Conservation (phyloP, 1,140 invertebrate species). For the Anadara kagoshimensis region DNA sequence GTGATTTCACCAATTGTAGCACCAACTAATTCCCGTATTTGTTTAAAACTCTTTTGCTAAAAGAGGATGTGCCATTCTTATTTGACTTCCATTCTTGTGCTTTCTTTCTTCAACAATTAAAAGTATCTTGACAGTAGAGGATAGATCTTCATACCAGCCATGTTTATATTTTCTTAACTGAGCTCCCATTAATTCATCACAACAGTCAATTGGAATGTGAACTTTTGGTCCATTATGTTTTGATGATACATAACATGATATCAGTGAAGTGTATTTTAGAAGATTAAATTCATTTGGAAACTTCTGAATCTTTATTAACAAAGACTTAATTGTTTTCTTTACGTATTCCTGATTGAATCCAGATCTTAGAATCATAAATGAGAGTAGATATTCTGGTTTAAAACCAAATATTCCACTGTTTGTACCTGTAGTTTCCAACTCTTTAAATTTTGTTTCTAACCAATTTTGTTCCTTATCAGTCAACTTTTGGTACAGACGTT, state of each 20-base stretch:
- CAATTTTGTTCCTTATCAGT: slow-evolving; percentile 1
- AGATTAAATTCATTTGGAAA: slow-evolving; percentile 21
- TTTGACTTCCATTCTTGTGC: slow-evolving; percentile 19
- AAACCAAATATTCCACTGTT: neutral
- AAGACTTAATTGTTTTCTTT: slow-evolving; percentile 20
- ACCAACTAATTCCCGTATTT: slow-evolving; percentile 11
- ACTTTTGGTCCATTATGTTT: slow-evolving; percentile 1
- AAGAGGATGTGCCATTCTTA: slow-evolving; percentile 24
- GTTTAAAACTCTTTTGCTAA: slow-evolving; percentile 18
- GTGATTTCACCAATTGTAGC: slow-evolving; percentile 1
- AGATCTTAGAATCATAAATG: slow-evolving; percentile 33
- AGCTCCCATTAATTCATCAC: slow-evolving; percentile 27
- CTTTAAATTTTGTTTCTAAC: slow-evolving; percentile 8
- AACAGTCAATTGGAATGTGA: slow-evolving; percentile 35
- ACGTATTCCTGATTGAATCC: slow-evolving; percentile 24
- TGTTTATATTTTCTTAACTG: neutral
- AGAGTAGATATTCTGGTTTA: slow-evolving; percentile 22
- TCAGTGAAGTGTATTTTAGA: slow-evolving; percentile 19
- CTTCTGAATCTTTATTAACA: slow-evolving; percentile 1
- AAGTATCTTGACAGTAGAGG: slow-evolving; percentile 10
- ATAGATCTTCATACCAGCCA: slow-evolving; percentile 2
- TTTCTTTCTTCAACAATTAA: slow-evolving; percentile 30
- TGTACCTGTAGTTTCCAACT: slow-evolving; percentile 13
- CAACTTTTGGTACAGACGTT: slow-evolving; percentile 11
- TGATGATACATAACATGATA: slow-evolving; percentile 11